phyloP scores from a whole-genome alignment of 2,113 vertebrate genomes.

The Cervus canadensis region DNA sequence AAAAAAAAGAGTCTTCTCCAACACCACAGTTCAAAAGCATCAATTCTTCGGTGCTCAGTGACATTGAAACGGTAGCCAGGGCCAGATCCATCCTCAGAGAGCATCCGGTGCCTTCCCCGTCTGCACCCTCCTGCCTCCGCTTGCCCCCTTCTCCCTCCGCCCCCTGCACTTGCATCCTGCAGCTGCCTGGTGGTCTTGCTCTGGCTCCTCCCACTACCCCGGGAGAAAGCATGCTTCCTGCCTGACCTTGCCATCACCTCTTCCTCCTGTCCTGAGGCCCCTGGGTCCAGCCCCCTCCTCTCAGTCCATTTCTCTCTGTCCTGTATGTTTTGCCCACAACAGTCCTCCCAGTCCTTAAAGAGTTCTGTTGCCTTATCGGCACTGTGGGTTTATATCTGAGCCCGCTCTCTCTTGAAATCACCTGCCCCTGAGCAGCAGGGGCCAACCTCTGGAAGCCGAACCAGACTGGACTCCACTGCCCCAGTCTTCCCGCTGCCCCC shows the following conservation, averaged over 20 bases:
- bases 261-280: background rate
- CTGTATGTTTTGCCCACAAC: slow-evolving; percentile 34
- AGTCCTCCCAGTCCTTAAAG: background rate
- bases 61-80: accelerated
- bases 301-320: background rate
- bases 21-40: background rate
- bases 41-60: background rate
- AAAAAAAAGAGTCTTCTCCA: background rate
- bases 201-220: accelerated
- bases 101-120: background rate
- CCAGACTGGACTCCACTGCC: background rate
- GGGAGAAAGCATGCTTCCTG: background rate
- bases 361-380: background rate
- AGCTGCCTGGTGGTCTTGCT: background rate
- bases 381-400: background rate
- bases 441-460: background rate
- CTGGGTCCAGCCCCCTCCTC: background rate
- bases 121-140: accelerated
- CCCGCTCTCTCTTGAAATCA: background rate
- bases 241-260: background rate
- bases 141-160: background rate
- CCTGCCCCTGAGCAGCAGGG: background rate
- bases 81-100: background rate
- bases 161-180: background rate
- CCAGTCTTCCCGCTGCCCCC: background rate